A percentile compares a stretch with the other conserved stretches of the same genome.
Evolutionary conservation across 2,797 vertebrate species (phyloP).

Genomic region (Tachyglossus aculeatus): DNA sequence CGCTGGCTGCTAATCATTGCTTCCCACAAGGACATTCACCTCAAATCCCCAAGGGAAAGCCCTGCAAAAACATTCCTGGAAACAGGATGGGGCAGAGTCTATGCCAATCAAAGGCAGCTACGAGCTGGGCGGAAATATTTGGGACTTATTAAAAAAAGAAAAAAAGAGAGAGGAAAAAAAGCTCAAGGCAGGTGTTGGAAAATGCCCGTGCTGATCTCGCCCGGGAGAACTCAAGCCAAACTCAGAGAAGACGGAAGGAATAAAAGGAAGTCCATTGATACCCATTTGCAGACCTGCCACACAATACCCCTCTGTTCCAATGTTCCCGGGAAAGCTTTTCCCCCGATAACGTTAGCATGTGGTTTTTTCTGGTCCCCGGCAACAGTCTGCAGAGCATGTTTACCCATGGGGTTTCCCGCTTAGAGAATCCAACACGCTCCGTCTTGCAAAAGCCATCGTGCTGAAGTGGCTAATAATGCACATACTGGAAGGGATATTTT

Average conservation of each 20-base stretch:
- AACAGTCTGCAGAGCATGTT: neutral
- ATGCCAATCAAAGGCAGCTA: slow-evolving; percentile 21
- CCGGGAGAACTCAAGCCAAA: neutral
- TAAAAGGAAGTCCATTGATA: slow-evolving; percentile 44
- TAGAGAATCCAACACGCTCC: neutral
- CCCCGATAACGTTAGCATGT: slow-evolving; percentile 14
- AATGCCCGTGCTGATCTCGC: neutral
- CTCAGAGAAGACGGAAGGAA: slow-evolving; percentile 25
- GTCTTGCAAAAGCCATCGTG: neutral
- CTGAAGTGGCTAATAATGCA: neutral
- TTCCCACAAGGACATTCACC: neutral
- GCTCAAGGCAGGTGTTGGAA: slow-evolving; percentile 32
- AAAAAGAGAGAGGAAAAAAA: neutral
- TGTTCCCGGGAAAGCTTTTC: neutral
- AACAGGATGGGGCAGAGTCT: neutral
- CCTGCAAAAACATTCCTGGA: slow-evolving; percentile 40
- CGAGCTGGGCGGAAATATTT: slow-evolving; percentile 10
- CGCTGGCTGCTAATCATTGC: slow-evolving; percentile 30
- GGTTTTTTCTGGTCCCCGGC: slow-evolving; percentile 42
- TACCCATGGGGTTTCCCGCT: no score
- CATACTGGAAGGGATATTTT: no score
- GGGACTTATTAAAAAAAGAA: no score
- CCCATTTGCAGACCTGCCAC: slow-evolving; percentile 8
- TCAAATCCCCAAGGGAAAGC: neutral
- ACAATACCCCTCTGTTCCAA: slow-evolving; percentile 52